phyloP scores from a whole-genome alignment of 2,888 invertebrate genomes.

The Agelastica alni region DNA sequence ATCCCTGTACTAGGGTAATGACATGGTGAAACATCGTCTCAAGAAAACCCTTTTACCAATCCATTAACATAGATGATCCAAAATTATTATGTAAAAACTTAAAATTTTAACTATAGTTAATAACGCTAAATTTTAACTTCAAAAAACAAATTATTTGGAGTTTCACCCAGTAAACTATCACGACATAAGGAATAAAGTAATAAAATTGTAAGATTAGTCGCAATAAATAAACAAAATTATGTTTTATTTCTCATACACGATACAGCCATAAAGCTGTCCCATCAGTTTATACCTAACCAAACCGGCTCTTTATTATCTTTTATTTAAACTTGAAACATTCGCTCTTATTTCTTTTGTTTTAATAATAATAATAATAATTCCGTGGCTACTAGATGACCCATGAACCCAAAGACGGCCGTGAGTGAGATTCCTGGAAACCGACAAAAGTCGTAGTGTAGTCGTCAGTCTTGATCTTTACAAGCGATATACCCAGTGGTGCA shows the following conservation, averaged over 20 bases:
- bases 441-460: constrained; percentile 31
- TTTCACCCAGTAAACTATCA: neutral
- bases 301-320: constrained; percentile 33
- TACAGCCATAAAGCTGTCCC: constrained; percentile 32
- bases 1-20: too few relatives aligned
- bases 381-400: constrained; percentile 37
- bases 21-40: too few relatives aligned
- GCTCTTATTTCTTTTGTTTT: constrained; percentile 40
- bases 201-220: constrained; percentile 34
- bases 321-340: constrained; percentile 33
- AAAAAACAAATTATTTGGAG: too few relatives aligned
- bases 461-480: constrained; percentile 39
- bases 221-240: constrained; percentile 38
- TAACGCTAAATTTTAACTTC: too few relatives aligned
- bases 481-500: constrained; percentile 10
- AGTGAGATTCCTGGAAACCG: constrained; percentile 36
- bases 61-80: too few relatives aligned
- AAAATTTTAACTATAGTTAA: too few relatives aligned
- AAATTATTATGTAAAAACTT: too few relatives aligned
- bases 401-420: constrained; percentile 39
- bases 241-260: constrained; percentile 38
- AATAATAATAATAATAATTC: constrained; percentile 41
- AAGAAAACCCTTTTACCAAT: too few relatives aligned
- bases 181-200: constrained; percentile 30
- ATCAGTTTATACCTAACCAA: constrained; percentile 12